Conservation (phyloP, 2,888 invertebrate species). For the Scrobipalpa atriplicella region DNA sequence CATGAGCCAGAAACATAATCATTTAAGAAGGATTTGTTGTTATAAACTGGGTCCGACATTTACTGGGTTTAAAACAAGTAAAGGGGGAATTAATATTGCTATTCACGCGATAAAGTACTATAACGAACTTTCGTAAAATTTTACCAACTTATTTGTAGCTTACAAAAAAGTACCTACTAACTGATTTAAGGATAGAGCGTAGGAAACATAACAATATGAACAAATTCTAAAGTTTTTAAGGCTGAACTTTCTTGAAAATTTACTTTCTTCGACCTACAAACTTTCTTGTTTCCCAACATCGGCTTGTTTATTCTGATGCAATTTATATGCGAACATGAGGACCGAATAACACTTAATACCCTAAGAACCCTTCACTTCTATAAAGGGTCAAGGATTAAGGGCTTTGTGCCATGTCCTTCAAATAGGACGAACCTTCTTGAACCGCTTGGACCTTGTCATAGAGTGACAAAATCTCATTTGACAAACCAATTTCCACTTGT, state of each 20-base stretch:
- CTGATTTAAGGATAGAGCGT: no score
- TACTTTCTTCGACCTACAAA: no score
- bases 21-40: slow-evolving; percentile 20
- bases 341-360: slow-evolving; percentile 5
- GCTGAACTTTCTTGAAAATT: no score
- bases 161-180: no score
- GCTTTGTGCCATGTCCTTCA: slow-evolving; percentile 7
- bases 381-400: slow-evolving; percentile 6
- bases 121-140: background rate
- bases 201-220: no score
- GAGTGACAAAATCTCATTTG: slow-evolving; percentile 10
- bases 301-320: slow-evolving; percentile 16
- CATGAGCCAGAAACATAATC: slow-evolving; percentile 15
- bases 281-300: background rate
- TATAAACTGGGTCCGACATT: slow-evolving; percentile 10
- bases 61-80: background rate
- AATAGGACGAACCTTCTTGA: slow-evolving; percentile 8
- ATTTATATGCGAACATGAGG: slow-evolving; percentile 10
- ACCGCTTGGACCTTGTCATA: background rate
- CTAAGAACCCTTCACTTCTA: slow-evolving; percentile 1
- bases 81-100: background rate
- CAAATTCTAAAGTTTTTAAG: no score
- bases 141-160: background rate
- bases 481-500: background rate
- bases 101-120: background rate